These are phyloP conservation scores for Globia sparganii DNA, from an alignment of 2,888 invertebrate species.

Conservation along the genomic window DNA sequence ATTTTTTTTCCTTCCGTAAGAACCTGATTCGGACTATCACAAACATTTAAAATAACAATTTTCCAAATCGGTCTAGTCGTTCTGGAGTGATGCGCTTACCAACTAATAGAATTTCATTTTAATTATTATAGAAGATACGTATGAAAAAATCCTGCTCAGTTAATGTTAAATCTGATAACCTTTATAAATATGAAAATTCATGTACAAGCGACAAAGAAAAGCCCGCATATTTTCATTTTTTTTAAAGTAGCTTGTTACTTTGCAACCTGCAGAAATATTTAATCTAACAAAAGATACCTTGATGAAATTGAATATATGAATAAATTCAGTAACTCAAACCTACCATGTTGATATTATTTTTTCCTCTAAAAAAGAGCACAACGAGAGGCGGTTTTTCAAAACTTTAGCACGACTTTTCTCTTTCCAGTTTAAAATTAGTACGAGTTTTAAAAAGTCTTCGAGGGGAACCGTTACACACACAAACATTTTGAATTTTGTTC, in stretches of 20 bases:
- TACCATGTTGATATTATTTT: neutral
- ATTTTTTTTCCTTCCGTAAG: neutral
- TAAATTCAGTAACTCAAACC: neutral
- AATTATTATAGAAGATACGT: neutral
- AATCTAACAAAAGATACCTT: conserved; percentile 4
- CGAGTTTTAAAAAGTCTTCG: conserved; percentile 30
- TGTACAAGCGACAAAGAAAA: conserved; percentile 1
- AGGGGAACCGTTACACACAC: conserved; percentile 13
- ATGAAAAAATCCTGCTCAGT: neutral
- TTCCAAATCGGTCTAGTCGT: neutral
- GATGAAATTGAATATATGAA: conserved; percentile 20
- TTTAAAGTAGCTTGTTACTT: conserved; percentile 1
- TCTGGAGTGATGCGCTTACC: neutral
- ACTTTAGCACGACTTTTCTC: conserved; percentile 10
- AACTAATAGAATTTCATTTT: neutral
- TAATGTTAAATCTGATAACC: neutral
- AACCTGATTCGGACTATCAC: neutral
- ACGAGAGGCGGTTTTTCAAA: conserved; percentile 5
- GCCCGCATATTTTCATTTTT: conserved; percentile 10
- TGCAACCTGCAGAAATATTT: conserved; percentile 13
- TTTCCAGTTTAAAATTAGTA: conserved; percentile 17
- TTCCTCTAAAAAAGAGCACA: neutral
- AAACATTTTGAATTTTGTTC: conserved; percentile 50
- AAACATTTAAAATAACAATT: neutral
- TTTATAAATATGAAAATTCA: conserved; percentile 11